Evolutionary conservation across 1,140 invertebrate species (phyloP), one percentile per base, ranked within the genome.

Genomic region (Trissolcus basalis): DNA sequence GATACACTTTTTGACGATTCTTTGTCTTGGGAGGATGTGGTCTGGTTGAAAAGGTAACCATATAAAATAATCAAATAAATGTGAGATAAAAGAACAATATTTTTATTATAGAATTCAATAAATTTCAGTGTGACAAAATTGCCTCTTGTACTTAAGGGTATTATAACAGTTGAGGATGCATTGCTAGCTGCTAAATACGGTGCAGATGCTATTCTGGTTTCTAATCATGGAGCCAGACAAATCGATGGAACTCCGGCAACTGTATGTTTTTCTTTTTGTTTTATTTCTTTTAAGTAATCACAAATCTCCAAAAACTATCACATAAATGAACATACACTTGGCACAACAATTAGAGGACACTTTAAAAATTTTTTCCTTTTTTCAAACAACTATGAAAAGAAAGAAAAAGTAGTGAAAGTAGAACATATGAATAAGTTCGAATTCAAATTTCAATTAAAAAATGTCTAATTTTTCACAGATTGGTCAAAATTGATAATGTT

Each of bases 151-250:
- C 88, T 96, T 0, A 99, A 99, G 89, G 97, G 97, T 12, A 92
- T 98, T 58, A 85, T 98, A 19, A 95, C 96, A 6, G 91, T 90
- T 0, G 94, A 97, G 81, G 97, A 98, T 89, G 96, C 96, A 0
- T 70, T 92, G 9, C 86, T 93, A 61, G 96, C 93, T 0, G 86
- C 93, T 0, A 88, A 96, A 80, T 86, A 91, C 47, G 96, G 95
- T 10, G 94, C 92, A 44, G 85, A 90, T 12, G 97, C 90, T 0
- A 93, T 98, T 47, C 88, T 96, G 8, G 96, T 98, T 8, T 98
- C 96, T 0, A 98, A 97, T 88, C 96, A 98, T 86, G 96, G 96
- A 0, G 96, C 92, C 0, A 90, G 96, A 54, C 96, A 98, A 89
- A 87, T 98, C 12, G 96, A 98, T 83, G 91, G 92, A n/a, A 92